phyloP scores from a whole-genome alignment of 1,140 invertebrate species.

The Drosophila lini region DNA sequence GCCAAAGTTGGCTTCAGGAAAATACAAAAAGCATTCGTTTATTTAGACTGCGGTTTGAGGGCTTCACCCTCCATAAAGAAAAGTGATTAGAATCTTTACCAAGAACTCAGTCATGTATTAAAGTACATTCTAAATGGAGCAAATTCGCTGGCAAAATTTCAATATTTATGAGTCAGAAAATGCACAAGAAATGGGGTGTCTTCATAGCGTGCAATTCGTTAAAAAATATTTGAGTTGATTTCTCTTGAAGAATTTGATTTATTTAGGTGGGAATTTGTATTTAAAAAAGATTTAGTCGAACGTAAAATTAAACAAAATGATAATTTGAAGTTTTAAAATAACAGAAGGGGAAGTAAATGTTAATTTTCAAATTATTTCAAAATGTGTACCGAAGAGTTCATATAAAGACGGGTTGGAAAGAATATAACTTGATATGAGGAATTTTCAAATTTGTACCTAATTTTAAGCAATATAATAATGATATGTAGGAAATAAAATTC shows the following conservation, averaged over 20 bases:
- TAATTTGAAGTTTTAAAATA: background rate
- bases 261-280: background rate
- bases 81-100: conserved; percentile 35
- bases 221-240: background rate
- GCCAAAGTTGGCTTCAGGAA: conserved; percentile 44
- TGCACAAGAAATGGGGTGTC: background rate
- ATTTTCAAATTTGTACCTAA: background rate
- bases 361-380: too few relatives aligned
- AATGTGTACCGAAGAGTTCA: too few relatives aligned
- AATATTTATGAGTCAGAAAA: conserved; percentile 16
- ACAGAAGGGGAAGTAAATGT: background rate
- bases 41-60: conserved; percentile 27
- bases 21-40: conserved; percentile 49
- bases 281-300: background rate
- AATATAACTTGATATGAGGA: too few relatives aligned
- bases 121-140: conserved; percentile 31
- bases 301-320: background rate
- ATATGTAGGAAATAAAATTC: background rate
- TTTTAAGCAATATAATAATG: background rate
- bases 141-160: conserved; percentile 15
- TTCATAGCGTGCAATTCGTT: background rate
- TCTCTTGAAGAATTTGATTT: conserved; percentile 6
- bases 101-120: conserved; percentile 27
- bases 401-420: too few relatives aligned
- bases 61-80: conserved; percentile 23